phyloP scores from a whole-genome alignment of 1,140 invertebrate genomes.

The Venustaconcha ellipsiformis region DNA sequence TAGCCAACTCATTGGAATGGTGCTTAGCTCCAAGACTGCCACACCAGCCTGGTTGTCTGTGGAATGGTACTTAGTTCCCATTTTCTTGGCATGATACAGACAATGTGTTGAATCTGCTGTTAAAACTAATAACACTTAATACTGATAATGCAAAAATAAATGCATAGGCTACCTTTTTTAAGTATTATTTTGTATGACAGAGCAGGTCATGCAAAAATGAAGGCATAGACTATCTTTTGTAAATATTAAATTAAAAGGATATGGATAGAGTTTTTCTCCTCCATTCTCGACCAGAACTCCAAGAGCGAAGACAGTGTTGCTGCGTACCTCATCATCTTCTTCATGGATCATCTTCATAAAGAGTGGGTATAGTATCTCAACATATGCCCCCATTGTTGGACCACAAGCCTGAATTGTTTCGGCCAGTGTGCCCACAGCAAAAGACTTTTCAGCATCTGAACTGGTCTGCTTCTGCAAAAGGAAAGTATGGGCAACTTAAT shows the following conservation, averaged over 20 bases:
- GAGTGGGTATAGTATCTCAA: constrained; percentile 75
- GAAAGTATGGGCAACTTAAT: neutral
- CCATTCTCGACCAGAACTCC: constrained; percentile 79
- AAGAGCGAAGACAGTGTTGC: constrained; percentile 82
- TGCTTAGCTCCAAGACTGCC: constrained; percentile 53
- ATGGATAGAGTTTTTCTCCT: constrained; percentile 74
- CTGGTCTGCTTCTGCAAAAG: constrained; percentile 73
- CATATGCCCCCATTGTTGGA: constrained; percentile 71
- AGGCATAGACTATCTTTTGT: too few relatives aligned
- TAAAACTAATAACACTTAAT: constrained; percentile 74
- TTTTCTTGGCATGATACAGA: too few relatives aligned
- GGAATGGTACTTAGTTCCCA: too few relatives aligned
- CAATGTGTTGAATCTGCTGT: too few relatives aligned
- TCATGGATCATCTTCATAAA: constrained; percentile 76
- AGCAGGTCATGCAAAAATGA: constrained; percentile 21
- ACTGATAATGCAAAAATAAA: constrained; percentile 69
- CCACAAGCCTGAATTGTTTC: constrained; percentile 77
- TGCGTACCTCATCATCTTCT: constrained; percentile 78
- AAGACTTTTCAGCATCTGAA: constrained; percentile 77
- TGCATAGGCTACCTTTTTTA: too few relatives aligned
- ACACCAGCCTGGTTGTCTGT: constrained; percentile 67
- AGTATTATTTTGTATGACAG: too few relatives aligned
- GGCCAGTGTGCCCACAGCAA: constrained; percentile 80
- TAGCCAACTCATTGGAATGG: too few relatives aligned
- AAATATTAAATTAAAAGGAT: constrained; percentile 68